Evolutionary conservation across 2,113 vertebrate species (phyloP).

Genomic region (Panthera tigris): DNA sequence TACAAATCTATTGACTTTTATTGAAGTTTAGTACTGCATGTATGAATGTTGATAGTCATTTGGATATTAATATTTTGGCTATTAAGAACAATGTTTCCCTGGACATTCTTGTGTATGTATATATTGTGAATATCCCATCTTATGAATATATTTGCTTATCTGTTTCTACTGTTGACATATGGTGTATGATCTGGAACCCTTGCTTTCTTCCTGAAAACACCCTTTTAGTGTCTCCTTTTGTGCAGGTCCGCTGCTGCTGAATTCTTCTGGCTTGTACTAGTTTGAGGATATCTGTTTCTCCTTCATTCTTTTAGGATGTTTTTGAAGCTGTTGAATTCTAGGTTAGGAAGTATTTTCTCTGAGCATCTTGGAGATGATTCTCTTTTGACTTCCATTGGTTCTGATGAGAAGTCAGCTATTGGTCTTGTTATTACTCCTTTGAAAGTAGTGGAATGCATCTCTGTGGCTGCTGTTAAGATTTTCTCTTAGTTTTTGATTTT

Average conservation of each 20-base stretch:
- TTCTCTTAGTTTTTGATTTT: constrained; percentile 2
- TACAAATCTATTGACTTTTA: background rate
- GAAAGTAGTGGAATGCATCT: background rate
- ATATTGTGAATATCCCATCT: background rate
- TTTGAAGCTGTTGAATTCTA: background rate
- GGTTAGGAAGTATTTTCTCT: background rate
- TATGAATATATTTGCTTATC: background rate
- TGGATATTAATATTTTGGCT: constrained; percentile 5
- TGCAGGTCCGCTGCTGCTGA: background rate
- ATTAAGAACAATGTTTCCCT: background rate
- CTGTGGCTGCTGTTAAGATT: background rate
- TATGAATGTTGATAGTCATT: background rate
- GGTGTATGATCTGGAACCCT: background rate
- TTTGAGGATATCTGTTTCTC: background rate
- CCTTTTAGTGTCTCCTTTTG: background rate
- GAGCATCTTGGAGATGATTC: background rate
- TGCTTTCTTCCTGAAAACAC: background rate
- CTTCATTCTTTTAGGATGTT: background rate
- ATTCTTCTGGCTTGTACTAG: background rate
- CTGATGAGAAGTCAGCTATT: background rate
- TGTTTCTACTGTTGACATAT: background rate
- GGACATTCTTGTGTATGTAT: background rate
- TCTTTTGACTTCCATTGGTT: background rate
- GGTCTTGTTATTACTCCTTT: background rate
- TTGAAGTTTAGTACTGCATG: background rate